Evolutionary conservation across 2,888 invertebrate genomes (phyloP).

Genomic region (Cosmorhoe ocellata): DNA sequence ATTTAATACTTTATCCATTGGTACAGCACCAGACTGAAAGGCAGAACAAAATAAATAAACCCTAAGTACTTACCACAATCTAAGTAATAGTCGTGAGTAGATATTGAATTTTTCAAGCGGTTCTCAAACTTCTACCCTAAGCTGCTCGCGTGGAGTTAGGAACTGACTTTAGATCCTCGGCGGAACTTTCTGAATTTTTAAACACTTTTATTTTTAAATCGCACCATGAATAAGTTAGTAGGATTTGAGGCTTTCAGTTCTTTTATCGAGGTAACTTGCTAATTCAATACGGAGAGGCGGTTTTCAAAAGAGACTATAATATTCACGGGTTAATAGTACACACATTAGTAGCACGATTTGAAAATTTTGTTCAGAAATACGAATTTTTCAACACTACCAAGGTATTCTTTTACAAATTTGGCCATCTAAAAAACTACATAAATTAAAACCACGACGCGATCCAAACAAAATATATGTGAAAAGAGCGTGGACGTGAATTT

Average conservation of each 20-base stretch:
- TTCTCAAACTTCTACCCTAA: slow-evolving; percentile 54
- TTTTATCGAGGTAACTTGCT: slow-evolving; percentile 20
- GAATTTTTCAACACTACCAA: too few relatives aligned
- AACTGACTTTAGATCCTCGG: slow-evolving; percentile 50
- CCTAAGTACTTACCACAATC: slow-evolving; percentile 25
- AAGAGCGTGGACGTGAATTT: too few relatives aligned
- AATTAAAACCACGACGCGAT: too few relatives aligned
- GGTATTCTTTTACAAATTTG: too few relatives aligned
- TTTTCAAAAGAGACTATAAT: neutral
- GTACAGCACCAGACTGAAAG: too few relatives aligned
- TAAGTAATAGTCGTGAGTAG: slow-evolving; percentile 47
- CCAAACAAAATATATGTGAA: too few relatives aligned
- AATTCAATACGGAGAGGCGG: slow-evolving; percentile 12
- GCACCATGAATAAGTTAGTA: slow-evolving; percentile 42
- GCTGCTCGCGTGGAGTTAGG: slow-evolving; percentile 56
- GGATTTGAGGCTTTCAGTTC: slow-evolving; percentile 43
- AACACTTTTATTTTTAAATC: slow-evolving; percentile 64
- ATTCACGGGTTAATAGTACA: too few relatives aligned
- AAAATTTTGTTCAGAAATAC: too few relatives aligned
- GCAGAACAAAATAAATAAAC: neutral
- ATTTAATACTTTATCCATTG: too few relatives aligned
- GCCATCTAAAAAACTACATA: too few relatives aligned
- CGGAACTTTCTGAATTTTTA: slow-evolving; percentile 60
- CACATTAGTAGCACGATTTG: too few relatives aligned
- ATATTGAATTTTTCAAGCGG: slow-evolving; percentile 59